A percentile compares a stretch with the other conserved stretches of the same genome.
Conservation (phyloP, 2,888 invertebrate species). For the Teleiodes luculella region DNA sequence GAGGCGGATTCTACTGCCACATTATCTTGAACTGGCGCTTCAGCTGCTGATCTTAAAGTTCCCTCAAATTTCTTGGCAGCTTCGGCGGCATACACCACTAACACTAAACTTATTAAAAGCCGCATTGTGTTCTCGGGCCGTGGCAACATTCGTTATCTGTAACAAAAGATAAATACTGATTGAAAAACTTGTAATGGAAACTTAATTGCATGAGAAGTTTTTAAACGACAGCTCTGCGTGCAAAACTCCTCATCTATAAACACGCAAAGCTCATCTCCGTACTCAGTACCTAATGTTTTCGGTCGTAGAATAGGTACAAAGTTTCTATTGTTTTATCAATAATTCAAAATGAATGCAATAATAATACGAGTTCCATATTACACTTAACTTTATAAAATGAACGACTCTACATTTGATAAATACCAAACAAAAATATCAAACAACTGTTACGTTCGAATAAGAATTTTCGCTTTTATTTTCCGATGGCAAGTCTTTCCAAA, state of each 20-base stretch:
- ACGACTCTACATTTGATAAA: no score
- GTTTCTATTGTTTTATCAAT: slow-evolving; percentile 37
- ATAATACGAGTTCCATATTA: no score
- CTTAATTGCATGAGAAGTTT: slow-evolving; percentile 52
- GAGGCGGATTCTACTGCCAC: slow-evolving; percentile 66
- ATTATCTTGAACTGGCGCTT: slow-evolving; percentile 72
- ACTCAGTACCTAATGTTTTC: slow-evolving; percentile 30
- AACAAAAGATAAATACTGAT: slow-evolving; percentile 61
- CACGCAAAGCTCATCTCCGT: slow-evolving; percentile 39
- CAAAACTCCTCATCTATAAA: slow-evolving; percentile 38
- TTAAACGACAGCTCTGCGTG: slow-evolving; percentile 36
- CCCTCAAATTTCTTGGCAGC: slow-evolving; percentile 73
- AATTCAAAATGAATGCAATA: slow-evolving; percentile 22
- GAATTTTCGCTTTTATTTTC: slow-evolving; percentile 4
- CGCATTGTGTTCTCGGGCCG: slow-evolving; percentile 68
- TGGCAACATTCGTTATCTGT: slow-evolving; percentile 71
- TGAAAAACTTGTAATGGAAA: slow-evolving; percentile 44
- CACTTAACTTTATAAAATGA: slow-evolving; percentile 32
- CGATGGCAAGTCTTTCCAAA: slow-evolving; percentile 1
- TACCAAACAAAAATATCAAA: no score
- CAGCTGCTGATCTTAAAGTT: slow-evolving; percentile 67
- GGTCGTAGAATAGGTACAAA: slow-evolving; percentile 27
- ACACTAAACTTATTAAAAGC: slow-evolving; percentile 65
- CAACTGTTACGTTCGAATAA: slow-evolving; percentile 22
- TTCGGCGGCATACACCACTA: slow-evolving; percentile 65